Evolutionary conservation across 2,113 vertebrate genomes (phyloP), one percentile per base, ranked within the genome.

Genomic region (Phocoena phocoena): DNA sequence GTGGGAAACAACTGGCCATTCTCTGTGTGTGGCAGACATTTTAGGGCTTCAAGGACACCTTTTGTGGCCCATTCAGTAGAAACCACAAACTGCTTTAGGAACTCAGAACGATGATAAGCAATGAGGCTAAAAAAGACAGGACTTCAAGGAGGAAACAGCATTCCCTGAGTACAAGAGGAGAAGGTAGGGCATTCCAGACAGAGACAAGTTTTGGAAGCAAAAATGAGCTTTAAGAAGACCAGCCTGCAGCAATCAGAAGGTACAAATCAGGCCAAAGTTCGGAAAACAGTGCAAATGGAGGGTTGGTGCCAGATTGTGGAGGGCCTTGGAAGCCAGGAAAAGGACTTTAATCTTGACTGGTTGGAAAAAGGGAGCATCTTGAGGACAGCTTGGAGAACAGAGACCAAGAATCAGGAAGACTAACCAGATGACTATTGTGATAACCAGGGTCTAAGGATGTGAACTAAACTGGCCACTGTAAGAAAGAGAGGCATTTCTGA

Each of bases 401-500:
- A 96, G 20, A 88, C 23, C 1, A 1, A 96, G 60, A 83, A 65
- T 87, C 33, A 79, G 53, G 28, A 92, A 88, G 31, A 89, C 38
- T 58, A 86, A 63, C 13, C 11, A 88, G 36, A 23, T 79, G 13
- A 13, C 67, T 53, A 36, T 25, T 89, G 62, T 89, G 70, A 62
- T 65, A 92, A 92, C 33, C 36, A 79, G 41, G 9, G 8, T 41
- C 63, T 71, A 50, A 55, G 36, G 36, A 73, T 58, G 8, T 92
- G 60, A 92, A 93, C 65, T 81, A 77, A 88, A 92, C 60, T n/a
- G 31, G 6, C 60, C 31, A 3, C 23, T 50, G 2, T 74, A 92
- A 85, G 33, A 90, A 85, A 87, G 38, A 85, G 23, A 88, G 31
- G 58, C 8, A 73, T 89, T 87, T 82, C 62, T 89, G 67, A 95